Conservation (phyloP, 2,797 vertebrate genomes). For the Pangasius mekongensis region DNA sequence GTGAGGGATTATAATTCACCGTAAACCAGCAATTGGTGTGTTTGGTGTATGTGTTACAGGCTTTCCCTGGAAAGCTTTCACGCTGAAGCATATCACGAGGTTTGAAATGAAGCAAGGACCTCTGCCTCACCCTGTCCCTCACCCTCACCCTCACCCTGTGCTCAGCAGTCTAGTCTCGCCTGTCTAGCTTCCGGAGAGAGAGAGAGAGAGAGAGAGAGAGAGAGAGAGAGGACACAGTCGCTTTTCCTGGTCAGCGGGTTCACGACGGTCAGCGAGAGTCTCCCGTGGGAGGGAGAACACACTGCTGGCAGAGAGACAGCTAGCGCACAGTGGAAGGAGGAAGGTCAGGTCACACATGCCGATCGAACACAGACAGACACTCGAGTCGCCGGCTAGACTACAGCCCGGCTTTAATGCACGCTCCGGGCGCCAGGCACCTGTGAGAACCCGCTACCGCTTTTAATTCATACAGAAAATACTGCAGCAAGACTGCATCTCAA, state of each 20-base stretch:
- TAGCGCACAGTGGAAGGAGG: constrained; percentile 10
- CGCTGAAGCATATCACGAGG: not conserved
- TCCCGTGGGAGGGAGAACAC: constrained; percentile 21
- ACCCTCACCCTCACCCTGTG: constrained; percentile 40
- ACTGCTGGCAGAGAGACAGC: constrained; percentile 45
- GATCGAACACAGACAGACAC: constrained; percentile 51
- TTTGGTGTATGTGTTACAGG: not conserved
- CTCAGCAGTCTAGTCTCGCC: constrained; percentile 46
- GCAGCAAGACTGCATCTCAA: not conserved
- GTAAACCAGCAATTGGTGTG: not conserved
- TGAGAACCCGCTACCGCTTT: not conserved
- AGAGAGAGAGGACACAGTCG: constrained; percentile 40
- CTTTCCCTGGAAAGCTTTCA: constrained; percentile 1
- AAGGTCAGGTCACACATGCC: constrained; percentile 45
- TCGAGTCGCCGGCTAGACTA: constrained; percentile 30
- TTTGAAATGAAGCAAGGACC: constrained; percentile 41
- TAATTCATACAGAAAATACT: constrained; percentile 7
- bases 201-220: not conserved
- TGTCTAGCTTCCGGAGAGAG: constrained; percentile 53
- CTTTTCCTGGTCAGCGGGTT: constrained; percentile 76
- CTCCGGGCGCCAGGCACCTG: constrained; percentile 26
- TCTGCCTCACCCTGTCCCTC: constrained; percentile 40
- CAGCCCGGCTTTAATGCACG: constrained; percentile 34
- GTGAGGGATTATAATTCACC: not conserved
- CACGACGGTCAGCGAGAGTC: constrained; percentile 60